These are phyloP conservation scores for Chrysolina americana DNA, from an alignment of 2,888 invertebrate species.

Conservation along the genomic window DNA sequence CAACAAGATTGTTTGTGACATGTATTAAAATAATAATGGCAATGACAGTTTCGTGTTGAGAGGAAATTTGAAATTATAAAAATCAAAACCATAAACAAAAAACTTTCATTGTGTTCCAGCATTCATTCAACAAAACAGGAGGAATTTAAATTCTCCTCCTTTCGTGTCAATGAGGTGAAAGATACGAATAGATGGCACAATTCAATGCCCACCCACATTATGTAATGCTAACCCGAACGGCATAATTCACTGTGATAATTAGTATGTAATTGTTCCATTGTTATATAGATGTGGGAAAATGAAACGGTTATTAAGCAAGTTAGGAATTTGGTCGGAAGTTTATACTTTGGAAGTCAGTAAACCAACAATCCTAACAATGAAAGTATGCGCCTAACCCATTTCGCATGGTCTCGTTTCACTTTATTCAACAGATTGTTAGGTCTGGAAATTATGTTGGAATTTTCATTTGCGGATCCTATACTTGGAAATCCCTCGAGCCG, in stretches of 20 bases:
- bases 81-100: no score
- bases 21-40: no score
- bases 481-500: background rate
- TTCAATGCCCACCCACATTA: constrained; percentile 25
- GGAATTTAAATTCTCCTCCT: background rate
- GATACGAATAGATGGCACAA: background rate
- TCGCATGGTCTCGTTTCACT: constrained; percentile 18
- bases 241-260: constrained; percentile 36
- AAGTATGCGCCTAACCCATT: constrained; percentile 21
- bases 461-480: constrained; percentile 11
- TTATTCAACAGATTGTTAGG: constrained; percentile 19
- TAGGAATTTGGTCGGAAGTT: constrained; percentile 30
- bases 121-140: background rate
- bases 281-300: constrained; percentile 30
- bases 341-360: constrained; percentile 24
- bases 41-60: no score
- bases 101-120: no score
- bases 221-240: constrained; percentile 19
- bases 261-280: constrained; percentile 35
- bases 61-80: no score
- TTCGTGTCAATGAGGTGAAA: background rate
- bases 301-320: constrained; percentile 32
- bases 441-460: constrained; percentile 18
- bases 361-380: constrained; percentile 20
- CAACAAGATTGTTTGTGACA: no score